These are phyloP conservation scores for Sminthurinus signatus DNA, from an alignment of 1,140 invertebrate genomes.

Conservation along the genomic window DNA sequence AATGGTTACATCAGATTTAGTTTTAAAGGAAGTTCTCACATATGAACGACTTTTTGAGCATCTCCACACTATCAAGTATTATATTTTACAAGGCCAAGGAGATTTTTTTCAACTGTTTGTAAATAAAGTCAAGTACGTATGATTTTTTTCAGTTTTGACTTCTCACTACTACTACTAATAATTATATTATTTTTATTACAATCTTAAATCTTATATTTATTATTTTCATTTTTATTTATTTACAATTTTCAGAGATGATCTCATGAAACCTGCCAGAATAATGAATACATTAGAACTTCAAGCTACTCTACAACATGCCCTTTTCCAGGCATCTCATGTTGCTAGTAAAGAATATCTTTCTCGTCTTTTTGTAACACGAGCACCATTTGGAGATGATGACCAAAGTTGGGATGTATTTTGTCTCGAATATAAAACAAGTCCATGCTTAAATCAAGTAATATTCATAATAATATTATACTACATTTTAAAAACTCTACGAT, in stretches of 20 bases:
- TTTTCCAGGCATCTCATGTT: not conserved
- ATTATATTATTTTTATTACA: no score
- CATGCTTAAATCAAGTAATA: not conserved
- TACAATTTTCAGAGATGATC: constrained; percentile 4
- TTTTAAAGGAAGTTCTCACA: not conserved
- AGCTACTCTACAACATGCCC: not conserved
- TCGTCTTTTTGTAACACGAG: not conserved
- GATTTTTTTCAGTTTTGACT: no score
- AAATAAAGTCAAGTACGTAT: not conserved
- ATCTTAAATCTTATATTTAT: no score
- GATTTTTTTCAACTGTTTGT: constrained; percentile 13
- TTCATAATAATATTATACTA: no score
- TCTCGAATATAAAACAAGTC: constrained; percentile 7
- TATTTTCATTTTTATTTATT: not conserved
- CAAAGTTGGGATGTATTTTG: constrained; percentile 11
- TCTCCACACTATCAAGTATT: constrained; percentile 3
- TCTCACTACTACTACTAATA: no score
- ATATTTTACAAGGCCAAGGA: constrained; percentile 5
- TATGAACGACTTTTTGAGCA: constrained; percentile 6
- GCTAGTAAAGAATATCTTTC: not conserved
- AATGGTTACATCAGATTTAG: constrained; percentile 6
- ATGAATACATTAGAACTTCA: not conserved
- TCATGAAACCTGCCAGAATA: not conserved
- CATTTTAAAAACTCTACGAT: not conserved
- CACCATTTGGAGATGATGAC: not conserved